Base-by-base conservation (phyloP, 1,140 invertebrate genomes). In the Drosophila melanica region DNA sequence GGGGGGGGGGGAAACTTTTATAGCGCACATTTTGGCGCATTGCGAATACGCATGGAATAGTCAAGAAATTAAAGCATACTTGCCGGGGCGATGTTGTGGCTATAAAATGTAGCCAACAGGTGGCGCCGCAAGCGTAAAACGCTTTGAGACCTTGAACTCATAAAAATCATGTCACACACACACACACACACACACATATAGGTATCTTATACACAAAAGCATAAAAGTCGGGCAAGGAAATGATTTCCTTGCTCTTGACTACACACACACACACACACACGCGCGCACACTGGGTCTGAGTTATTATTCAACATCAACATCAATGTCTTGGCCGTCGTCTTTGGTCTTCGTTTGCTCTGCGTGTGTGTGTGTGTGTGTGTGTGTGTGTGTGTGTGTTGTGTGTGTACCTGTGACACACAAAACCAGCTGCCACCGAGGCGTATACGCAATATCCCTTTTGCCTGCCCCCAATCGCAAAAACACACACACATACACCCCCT, bases 81-180 rank as follows among this genome's bases (percentile, higher is more conserved):
- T 72, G 42, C 11, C 27, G 57, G 76, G 54, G 7, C 7, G 4
- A 4, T 3, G 27, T 10, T 48, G 23, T 4, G 48, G 62, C 47
- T 59, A 76, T 45, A 60, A 79, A 64, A 57, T n/a, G 47, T 35
- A 20, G 63, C 50, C 84, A 87, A 84, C 84, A 87, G 84, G 84
- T 87, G 73, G 84, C 79, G 76, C 48, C 33, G 39, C 39, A 33
- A 54, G 62, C 68, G 44, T 33, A 23, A 74, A 81, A 75, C 33
- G 74, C 69, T 64, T 72, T 71, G 74, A 90, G 89, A 90, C 89
- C 89, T 90, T 90, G 89, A 90, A 90, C 89, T 79, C 89, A 71
- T 90, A 90, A 90, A 87, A 90, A 90, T 90, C 80, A 81, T 89
- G 89, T 81, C 79, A 81, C 63, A 73, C 73, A 75, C 51, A 84